Evolutionary conservation across 1,140 invertebrate genomes (phyloP).

Genomic region (Aricia agestis): DNA sequence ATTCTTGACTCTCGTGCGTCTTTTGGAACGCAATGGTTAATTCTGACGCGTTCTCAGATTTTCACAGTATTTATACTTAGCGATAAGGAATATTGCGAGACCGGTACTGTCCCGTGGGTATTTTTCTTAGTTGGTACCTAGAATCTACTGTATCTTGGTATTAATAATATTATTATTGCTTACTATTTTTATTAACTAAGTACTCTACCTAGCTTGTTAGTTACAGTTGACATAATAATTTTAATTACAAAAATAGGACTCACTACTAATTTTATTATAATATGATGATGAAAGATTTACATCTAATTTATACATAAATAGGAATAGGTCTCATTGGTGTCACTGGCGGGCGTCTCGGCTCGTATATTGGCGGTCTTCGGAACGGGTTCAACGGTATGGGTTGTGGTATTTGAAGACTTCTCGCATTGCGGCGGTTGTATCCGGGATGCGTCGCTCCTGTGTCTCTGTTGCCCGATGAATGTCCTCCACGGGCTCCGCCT

Average conservation of each 20-base stretch:
- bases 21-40: neutral
- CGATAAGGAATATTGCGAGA: neutral
- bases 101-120: conserved; percentile 3
- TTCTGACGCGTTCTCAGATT: neutral
- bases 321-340: too few species aligned
- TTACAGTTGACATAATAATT: too few species aligned
- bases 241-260: too few species aligned
- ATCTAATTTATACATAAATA: too few species aligned
- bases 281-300: too few species aligned
- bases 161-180: too few species aligned
- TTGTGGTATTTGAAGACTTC: conserved; percentile 25
- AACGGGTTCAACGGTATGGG: neutral
- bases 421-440: conserved; percentile 47
- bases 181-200: too few species aligned
- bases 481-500: conserved; percentile 30
- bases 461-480: conserved; percentile 33
- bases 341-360: too few species aligned
- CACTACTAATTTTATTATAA: too few species aligned
- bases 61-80: neutral
- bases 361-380: too few species aligned
- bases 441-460: conserved; percentile 46
- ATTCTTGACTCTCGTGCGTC: neutral
- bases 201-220: too few species aligned
- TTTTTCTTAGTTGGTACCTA: neutral
- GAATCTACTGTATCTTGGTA: too few species aligned